Conservation (phyloP, 1,140 invertebrate genomes). For the Camponotus floridanus region DNA sequence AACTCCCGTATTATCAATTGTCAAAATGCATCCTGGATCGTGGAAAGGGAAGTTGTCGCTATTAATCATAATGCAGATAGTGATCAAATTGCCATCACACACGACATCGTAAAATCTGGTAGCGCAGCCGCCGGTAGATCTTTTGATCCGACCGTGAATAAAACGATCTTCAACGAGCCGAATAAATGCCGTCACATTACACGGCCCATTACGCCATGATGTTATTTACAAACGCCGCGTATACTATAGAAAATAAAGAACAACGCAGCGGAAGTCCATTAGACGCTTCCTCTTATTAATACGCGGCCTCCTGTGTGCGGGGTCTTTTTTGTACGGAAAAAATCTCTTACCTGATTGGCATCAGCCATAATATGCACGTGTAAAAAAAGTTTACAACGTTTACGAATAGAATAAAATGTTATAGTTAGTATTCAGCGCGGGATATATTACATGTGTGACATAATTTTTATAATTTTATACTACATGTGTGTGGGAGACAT, state of each 20-base stretch:
- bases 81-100: conserved; percentile 43
- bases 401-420: not conserved
- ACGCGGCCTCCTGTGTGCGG: conserved; percentile 42
- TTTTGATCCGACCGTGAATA: conserved; percentile 60
- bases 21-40: conserved; percentile 14
- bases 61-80: conserved; percentile 64
- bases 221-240: conserved; percentile 67
- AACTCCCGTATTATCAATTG: conserved; percentile 48
- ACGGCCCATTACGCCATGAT: conserved; percentile 70
- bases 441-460: not conserved
- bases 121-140: conserved; percentile 13
- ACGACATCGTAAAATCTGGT: conserved; percentile 53
- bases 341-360: conserved; percentile 25
- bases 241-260: conserved; percentile 64
- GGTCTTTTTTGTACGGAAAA: conserved; percentile 41
- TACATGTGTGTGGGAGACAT: not conserved
- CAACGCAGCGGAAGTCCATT: conserved; percentile 71
- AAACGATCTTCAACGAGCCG: conserved; percentile 65
- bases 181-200: conserved; percentile 72
- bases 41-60: conserved; percentile 49
- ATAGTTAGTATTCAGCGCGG: not conserved
- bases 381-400: not conserved
- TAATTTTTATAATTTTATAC: not conserved
- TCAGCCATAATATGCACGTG: not conserved
- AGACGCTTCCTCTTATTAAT: conserved; percentile 71